Conservation (phyloP, 2,888 invertebrate genomes). For the Ptilodon capucinus region DNA sequence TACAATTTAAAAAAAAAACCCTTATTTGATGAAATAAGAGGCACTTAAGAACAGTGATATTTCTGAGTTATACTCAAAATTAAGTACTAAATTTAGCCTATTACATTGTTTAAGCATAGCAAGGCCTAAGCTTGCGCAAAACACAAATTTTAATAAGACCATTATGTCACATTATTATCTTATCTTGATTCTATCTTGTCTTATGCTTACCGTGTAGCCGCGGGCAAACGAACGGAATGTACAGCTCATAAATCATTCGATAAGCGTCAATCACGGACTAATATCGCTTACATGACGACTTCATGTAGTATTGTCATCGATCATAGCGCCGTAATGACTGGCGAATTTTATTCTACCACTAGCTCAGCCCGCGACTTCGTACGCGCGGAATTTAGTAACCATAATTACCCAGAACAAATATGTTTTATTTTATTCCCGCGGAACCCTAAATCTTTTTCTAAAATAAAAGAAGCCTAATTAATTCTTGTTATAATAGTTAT, state of each 20-base stretch:
- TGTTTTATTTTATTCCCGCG: too few relatives aligned
- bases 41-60: too few relatives aligned
- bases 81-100: too few relatives aligned
- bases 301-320: not conserved
- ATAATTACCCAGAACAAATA: too few relatives aligned
- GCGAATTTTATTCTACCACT: not conserved
- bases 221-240: not conserved
- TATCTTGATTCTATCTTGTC: not conserved
- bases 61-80: too few relatives aligned
- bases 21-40: too few relatives aligned
- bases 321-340: not conserved
- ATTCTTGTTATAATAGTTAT: too few relatives aligned
- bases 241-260: not conserved
- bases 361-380: too few relatives aligned
- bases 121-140: not conserved
- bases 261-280: not conserved
- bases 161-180: not conserved
- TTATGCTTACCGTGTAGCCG: not conserved
- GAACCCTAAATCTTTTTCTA: too few relatives aligned
- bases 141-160: not conserved
- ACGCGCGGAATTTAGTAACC: too few relatives aligned
- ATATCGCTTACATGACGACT: not conserved
- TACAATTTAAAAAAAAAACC: too few relatives aligned
- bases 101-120: not conserved
- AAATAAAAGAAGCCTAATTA: too few relatives aligned